Evolutionary conservation across 2,113 vertebrate genomes (phyloP), one percentile per base, ranked within the genome.

Genomic region (Mesocricetus auratus): DNA sequence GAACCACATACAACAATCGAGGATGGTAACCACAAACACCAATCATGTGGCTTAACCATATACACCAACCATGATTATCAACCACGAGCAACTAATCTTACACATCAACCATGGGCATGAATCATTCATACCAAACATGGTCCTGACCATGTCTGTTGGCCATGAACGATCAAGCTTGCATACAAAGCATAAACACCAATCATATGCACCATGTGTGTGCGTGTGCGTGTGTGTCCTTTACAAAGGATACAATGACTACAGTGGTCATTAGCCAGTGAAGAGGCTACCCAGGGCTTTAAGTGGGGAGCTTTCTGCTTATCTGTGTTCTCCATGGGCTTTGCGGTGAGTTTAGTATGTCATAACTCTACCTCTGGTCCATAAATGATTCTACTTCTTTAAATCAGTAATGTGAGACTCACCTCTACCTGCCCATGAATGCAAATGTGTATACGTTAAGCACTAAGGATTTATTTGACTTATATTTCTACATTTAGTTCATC

Each of bases 331-430:
- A 42, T 7, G 74, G 7, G 86, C 9, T 33, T 97, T 92, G 39
- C 36, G 22, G 26, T 96, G 78, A 93, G 71, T 45, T 81, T 33
- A 73, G 73, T 66, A 62, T 42, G 93, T 95, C 77, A 86, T 4
- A 60, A 74, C 53, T 90, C 45, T 71, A 33, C 29, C 74, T 94
- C 86, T 83, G 42, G 45, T 86, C 50, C 83, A 96, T 79, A 62
- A 96, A 91, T 64, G 5, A 0, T 17, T 77, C 0, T 0, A 39
- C 71, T 58, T 73, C 29, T 39, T 90, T 26, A 45, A 17, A 93
- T 81, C 58, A 91, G 26, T 33, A 4, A 0, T 31, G 4, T 69
- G 17, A 87, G 0, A 75, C 64, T 13, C 74, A 85, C 50, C 74
- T 92, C 22, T 17, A 36, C 31, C 73, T 87, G 92, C 86, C 94